A percentile compares a stretch with the other conserved stretches of the same genome.
phyloP scores from a whole-genome alignment of 2,888 invertebrate species.

The Punctoribates punctum region DNA sequence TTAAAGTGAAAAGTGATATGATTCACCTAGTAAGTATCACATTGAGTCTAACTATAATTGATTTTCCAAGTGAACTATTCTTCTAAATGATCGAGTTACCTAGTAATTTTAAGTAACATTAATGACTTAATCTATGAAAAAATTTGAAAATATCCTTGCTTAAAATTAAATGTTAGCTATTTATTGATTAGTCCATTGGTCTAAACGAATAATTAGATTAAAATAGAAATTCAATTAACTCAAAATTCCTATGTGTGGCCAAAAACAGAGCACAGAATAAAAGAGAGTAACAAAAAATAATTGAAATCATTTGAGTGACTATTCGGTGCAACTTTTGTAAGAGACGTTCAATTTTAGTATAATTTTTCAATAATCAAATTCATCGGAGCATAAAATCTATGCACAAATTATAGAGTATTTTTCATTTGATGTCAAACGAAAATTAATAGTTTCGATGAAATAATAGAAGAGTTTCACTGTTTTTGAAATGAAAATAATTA shows the following conservation, averaged over 20 bases:
- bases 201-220: not conserved
- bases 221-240: conserved; percentile 13
- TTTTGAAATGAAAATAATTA: conserved; percentile 5
- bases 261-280: not conserved
- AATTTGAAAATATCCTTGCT: too few relatives aligned
- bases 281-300: not conserved
- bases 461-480: not conserved
- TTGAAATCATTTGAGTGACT: not conserved
- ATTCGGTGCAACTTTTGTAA: not conserved
- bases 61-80: too few relatives aligned
- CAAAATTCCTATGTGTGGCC: not conserved
- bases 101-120: too few relatives aligned
- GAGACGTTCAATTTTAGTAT: conserved; percentile 12
- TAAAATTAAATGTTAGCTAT: too few relatives aligned
- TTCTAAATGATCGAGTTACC: too few relatives aligned
- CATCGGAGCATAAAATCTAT: conserved; percentile 6
- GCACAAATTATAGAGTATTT: conserved; percentile 1
- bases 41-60: too few relatives aligned
- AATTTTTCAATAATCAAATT: conserved; percentile 14
- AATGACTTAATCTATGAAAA: too few relatives aligned
- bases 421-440: conserved; percentile 15
- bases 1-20: too few relatives aligned
- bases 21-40: too few relatives aligned
- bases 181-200: not conserved
- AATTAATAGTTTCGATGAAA: not conserved